Evolutionary conservation across 2,797 vertebrate species (phyloP).

Genomic region (Schizothorax lantsangensis): DNA sequence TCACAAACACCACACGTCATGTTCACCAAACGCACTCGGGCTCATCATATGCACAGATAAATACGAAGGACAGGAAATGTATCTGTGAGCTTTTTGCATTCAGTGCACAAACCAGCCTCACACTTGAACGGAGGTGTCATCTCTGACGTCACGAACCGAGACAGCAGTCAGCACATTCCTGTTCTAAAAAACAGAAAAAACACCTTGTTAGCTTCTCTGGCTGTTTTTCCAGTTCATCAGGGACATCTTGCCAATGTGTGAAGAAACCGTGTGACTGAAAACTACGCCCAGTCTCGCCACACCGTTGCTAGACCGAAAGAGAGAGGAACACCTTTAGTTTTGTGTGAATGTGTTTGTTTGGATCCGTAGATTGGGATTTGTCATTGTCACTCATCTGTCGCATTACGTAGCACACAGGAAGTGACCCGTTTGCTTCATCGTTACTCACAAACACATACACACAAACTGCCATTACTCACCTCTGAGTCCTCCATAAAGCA

Average conservation of each 20-base stretch:
- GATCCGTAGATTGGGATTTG: conserved; percentile 34
- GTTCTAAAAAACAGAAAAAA: background rate
- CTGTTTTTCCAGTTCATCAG: conserved; percentile 33
- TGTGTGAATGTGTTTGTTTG: conserved; percentile 20
- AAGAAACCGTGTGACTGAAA: conserved; percentile 22
- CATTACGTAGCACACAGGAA: conserved; percentile 52
- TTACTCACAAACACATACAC: conserved; percentile 37
- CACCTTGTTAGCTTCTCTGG: conserved; percentile 21
- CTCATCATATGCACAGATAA: background rate
- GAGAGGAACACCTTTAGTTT: background rate
- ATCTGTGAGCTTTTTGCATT: conserved; percentile 7
- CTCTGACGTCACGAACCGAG: background rate
- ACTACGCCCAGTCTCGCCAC: background rate
- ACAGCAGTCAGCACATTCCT: conserved; percentile 29
- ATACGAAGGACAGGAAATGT: background rate
- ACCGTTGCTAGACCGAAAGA: background rate
- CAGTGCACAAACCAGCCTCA: background rate
- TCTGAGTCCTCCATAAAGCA: conserved; percentile 5
- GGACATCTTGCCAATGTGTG: conserved; percentile 33
- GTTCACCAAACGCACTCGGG: background rate
- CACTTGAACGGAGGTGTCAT: conserved; percentile 15
- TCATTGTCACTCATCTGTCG: conserved; percentile 57
- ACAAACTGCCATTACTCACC: conserved; percentile 17
- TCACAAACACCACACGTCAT: background rate
- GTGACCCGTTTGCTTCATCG: conserved; percentile 36